These are phyloP conservation scores for Philaenus spumarius DNA, from an alignment of 1,140 invertebrate species.

Conservation along the genomic window DNA sequence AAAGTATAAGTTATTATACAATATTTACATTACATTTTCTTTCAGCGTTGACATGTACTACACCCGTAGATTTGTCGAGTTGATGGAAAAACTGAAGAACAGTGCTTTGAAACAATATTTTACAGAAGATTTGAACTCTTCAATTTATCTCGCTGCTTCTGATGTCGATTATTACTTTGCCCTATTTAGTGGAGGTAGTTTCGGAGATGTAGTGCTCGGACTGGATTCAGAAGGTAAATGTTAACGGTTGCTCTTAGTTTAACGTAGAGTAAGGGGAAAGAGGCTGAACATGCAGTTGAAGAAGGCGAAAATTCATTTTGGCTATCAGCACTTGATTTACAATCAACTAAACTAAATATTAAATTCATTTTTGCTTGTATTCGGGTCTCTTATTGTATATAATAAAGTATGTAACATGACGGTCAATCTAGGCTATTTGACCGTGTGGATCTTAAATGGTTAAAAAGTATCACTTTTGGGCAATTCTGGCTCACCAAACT, in stretches of 20 bases:
- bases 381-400: neutral
- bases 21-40: no score
- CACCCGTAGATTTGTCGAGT: neutral
- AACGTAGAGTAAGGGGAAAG: neutral
- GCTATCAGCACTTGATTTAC: neutral
- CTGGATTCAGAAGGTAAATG: neutral
- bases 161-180: neutral
- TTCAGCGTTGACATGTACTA: neutral
- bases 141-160: neutral
- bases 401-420: neutral
- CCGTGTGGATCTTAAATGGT: no score
- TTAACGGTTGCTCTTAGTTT: neutral
- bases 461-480: no score
- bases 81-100: neutral
- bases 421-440: no score
- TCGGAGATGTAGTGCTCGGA: conserved; percentile 1
- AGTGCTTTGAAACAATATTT: neutral
- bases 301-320: neutral
- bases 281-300: neutral
- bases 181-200: conserved; percentile 1
- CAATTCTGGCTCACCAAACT: no score
- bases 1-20: no score
- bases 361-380: neutral
- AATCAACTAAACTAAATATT: neutral
- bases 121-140: neutral